Evolutionary conservation across 2,797 vertebrate species (phyloP), one percentile per base, ranked within the genome.

Genomic region (Chromis chromis): DNA sequence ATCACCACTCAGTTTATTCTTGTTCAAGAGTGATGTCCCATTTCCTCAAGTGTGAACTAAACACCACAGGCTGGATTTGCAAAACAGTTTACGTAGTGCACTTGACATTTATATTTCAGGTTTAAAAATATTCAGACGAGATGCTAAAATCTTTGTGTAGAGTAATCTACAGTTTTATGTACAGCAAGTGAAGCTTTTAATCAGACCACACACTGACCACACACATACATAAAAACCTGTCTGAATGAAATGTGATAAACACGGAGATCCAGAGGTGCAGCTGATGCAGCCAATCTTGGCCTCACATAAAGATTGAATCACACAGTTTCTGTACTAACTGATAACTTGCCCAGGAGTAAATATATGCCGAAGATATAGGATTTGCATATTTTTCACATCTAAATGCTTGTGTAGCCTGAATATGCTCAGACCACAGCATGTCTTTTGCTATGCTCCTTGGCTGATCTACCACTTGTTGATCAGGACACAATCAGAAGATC

Each of bases 1-100:
- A 88, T 90, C 90, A 83, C 46, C 6, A 7, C 74, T 79, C 69
- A 58, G 87, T 91, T 90, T 91, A 87, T 79, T 82, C 76, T 60
- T 25, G 44, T 68, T 73, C 14, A 46, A 85, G 76, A 71, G 69
- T 74, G 59, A 87, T 79, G 75, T 84, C 64, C 74, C 78, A 67
- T 84, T 89, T 86, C 73, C 78, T 78, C 39, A 61, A 73, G 73
- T 65, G 55, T 70, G 76, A 86, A 53, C 78, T 82, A 86, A 89
- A 88, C 89, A 89, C 71, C 44, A 19, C 76, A 31, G 83, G 71
- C 68, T 61, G 54, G 64, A 77, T 82, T 65, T 80, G 57, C 59
- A 65, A 65, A 83, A 70, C 48, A 67, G 84, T 91, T 89, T 89
- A 86, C 65, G 64, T 24, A 54, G 53, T 16, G 9, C 25, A 61